Conservation (phyloP, 2,113 vertebrate genomes). For the Sinocyclocheilus grahami region DNA sequence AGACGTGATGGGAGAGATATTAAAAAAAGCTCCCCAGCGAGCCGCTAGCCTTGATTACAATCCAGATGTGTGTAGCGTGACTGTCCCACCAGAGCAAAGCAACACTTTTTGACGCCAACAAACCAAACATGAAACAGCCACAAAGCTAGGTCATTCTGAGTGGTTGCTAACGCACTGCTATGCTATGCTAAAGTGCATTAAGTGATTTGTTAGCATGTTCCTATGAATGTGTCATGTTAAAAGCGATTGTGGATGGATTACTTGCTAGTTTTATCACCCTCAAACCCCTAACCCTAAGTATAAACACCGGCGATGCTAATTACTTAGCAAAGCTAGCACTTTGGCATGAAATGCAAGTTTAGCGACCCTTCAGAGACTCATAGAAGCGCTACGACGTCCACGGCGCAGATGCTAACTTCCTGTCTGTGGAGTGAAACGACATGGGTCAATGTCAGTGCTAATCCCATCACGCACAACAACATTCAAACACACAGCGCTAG, state of each 20-base stretch:
- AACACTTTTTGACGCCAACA: not conserved
- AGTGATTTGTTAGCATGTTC: no score
- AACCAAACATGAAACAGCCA: not conserved
- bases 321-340: not conserved
- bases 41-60: constrained; percentile 38
- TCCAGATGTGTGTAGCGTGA: not conserved
- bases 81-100: not conserved
- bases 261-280: no score
- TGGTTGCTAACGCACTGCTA: no score
- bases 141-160: no score
- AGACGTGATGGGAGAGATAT: constrained; percentile 32
- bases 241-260: no score
- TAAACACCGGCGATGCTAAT: not conserved
- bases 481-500: not conserved
- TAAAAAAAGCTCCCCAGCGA: constrained; percentile 19
- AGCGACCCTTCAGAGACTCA: not conserved
- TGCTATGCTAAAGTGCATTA: no score
- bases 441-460: not conserved
- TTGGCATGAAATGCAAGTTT: not conserved
- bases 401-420: not conserved
- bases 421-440: not conserved
- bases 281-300: not conserved
- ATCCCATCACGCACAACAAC: not conserved
- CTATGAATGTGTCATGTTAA: no score
- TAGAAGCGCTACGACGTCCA: not conserved